These are phyloP conservation scores for Phytoseiulus persimilis DNA, from an alignment of 2,888 invertebrate genomes.

Conservation along the genomic window DNA sequence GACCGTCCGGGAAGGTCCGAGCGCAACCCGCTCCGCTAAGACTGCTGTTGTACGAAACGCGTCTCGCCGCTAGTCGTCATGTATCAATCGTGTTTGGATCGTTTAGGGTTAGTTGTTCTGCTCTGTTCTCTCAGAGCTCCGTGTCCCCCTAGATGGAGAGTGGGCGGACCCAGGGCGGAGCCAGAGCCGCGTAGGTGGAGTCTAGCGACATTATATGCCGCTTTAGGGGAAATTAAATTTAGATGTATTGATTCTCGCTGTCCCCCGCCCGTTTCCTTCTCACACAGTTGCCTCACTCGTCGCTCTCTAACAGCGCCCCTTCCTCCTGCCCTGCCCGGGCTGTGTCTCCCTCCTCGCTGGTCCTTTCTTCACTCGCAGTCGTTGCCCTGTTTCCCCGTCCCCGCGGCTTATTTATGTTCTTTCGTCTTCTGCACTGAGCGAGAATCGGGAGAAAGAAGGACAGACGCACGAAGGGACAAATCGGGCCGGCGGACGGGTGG, in stretches of 20 bases:
- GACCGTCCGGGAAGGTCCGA: background rate
- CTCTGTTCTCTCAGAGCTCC: background rate
- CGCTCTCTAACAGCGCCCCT: background rate
- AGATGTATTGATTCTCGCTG: constrained; percentile 37
- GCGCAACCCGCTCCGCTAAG: background rate
- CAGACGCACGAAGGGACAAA: background rate
- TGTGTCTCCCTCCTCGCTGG: background rate
- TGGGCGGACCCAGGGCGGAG: background rate
- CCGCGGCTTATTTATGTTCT: background rate
- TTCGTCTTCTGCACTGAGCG: background rate
- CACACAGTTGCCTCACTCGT: background rate
- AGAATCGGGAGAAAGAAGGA: background rate
- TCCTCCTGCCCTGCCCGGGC: background rate
- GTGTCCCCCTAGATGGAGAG: background rate
- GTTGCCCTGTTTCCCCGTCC: background rate
- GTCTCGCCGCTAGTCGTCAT: background rate
- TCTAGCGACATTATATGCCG: constrained; percentile 30
- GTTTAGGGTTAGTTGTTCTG: background rate
- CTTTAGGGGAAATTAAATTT: constrained; percentile 37
- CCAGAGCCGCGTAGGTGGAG: background rate
- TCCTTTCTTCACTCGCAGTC: background rate
- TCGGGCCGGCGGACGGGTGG: background rate
- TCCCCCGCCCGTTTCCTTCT: background rate
- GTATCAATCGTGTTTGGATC: background rate
- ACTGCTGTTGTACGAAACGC: background rate